These are phyloP conservation scores for Sylvia borin DNA, from an alignment of 2,797 vertebrate species.

Conservation along the genomic window DNA sequence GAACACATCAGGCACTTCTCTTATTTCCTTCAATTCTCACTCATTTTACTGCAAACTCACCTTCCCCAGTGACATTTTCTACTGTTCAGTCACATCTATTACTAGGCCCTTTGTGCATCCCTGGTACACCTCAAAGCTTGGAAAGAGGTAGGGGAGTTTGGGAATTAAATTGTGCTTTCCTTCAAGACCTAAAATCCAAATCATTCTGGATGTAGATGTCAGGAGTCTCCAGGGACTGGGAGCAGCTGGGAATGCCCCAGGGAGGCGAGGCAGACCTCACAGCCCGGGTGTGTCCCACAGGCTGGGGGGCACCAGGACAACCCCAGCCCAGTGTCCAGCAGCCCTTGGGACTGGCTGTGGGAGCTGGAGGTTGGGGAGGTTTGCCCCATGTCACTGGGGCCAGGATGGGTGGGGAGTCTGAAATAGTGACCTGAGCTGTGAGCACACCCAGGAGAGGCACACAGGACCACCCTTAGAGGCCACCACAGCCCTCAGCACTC, in stretches of 20 bases:
- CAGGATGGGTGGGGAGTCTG: too few species aligned
- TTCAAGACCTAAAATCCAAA: not conserved
- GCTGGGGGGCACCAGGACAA: too few species aligned
- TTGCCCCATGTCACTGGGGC: fast-evolving
- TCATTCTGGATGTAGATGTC: not conserved
- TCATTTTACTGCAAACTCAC: not conserved
- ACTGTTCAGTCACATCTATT: not conserved
- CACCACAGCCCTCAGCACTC: not conserved
- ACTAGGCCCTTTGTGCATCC: not conserved
- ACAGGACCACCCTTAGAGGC: not conserved
- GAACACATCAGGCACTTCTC: not conserved
- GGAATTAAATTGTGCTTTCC: not conserved
- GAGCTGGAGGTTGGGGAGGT: not conserved
- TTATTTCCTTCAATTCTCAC: not conserved
- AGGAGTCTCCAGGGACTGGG: not conserved
- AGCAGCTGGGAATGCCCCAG: not conserved
- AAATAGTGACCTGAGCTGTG: not conserved
- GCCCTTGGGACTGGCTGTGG: too few species aligned
- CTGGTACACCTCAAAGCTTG: not conserved
- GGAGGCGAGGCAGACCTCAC: not conserved
- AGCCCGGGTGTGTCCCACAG: not conserved
- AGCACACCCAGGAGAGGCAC: not conserved
- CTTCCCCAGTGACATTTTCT: not conserved
- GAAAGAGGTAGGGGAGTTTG: not conserved
- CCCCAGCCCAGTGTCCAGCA: not conserved